These are phyloP conservation scores for Gorilla gorilla DNA, from an alignment of 2,113 vertebrate genomes.

Conservation along the genomic window DNA sequence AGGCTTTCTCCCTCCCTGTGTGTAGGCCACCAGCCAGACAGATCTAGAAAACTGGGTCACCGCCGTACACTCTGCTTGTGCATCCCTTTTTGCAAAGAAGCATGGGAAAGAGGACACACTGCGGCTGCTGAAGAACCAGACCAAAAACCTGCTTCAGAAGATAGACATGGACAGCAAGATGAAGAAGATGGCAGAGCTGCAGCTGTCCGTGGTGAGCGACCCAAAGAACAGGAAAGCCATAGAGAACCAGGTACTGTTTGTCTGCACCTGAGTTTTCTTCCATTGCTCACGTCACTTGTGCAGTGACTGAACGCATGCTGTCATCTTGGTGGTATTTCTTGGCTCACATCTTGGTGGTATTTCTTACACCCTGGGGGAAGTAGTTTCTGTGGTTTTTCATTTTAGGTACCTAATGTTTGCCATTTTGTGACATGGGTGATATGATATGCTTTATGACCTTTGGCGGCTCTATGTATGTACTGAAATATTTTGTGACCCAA, in stretches of 20 bases:
- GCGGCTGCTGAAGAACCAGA: constrained; percentile 92
- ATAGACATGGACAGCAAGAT: constrained; percentile 99
- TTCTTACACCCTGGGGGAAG: too few species aligned
- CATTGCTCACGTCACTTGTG: fast-evolving
- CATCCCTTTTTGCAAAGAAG: constrained; percentile 95
- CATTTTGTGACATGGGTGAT: fast-evolving
- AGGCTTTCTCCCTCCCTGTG: not conserved
- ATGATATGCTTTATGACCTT: fast-evolving
- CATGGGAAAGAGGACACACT: constrained; percentile 96
- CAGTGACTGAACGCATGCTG: fast-evolving
- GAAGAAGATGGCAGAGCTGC: constrained; percentile 98
- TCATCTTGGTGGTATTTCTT: too few species aligned
- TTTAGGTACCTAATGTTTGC: fast-evolving
- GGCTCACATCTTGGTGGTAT: fast-evolving
- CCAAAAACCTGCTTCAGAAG: constrained; percentile 94
- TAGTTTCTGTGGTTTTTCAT: not conserved
- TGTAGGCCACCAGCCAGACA: constrained; percentile 95
- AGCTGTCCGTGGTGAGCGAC: constrained; percentile 93
- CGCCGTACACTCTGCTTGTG: constrained; percentile 96
- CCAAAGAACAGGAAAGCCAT: constrained; percentile 97
- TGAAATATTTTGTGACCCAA: not conserved
- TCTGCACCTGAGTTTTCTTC: fast-evolving
- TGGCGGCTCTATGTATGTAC: fast-evolving
- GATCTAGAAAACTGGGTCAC: constrained; percentile 99
- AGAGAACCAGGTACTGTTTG: constrained; percentile 92